These are phyloP conservation scores for Pseudococcus viburni DNA, from an alignment of 2,888 invertebrate species.

Conservation along the genomic window DNA sequence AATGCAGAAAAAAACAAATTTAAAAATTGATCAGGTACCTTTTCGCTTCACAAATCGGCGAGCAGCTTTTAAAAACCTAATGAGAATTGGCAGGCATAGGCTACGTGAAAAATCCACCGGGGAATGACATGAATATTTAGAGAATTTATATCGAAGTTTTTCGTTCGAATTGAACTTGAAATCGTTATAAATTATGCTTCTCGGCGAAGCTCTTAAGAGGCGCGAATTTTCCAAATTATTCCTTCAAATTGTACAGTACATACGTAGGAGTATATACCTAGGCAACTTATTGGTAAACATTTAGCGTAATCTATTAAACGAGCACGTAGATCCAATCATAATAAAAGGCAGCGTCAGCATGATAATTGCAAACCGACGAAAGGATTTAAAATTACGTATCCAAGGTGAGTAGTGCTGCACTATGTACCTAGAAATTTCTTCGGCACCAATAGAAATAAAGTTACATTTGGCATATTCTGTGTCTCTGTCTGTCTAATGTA, in stretches of 20 bases:
- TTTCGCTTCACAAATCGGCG: not conserved
- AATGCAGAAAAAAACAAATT: no score
- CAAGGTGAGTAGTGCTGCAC: not conserved
- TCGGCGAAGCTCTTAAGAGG: not conserved
- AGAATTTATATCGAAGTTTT: not conserved
- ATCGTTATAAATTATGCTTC: not conserved
- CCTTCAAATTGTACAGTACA: not conserved
- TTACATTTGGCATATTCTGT: not conserved
- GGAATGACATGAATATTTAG: slow-evolving; percentile 16
- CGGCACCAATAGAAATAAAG: not conserved
- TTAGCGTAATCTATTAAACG: not conserved
- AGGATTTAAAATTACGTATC: not conserved
- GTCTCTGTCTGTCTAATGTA: not conserved
- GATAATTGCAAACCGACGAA: not conserved
- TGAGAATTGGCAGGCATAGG: not conserved
- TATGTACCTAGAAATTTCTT: not conserved
- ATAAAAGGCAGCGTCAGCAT: not conserved
- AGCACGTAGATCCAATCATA: not conserved
- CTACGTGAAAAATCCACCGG: not conserved
- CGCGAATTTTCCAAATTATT: not conserved
- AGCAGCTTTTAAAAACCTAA: not conserved
- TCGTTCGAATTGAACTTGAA: not conserved
- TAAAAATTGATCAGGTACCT: not conserved
- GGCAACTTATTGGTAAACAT: not conserved
- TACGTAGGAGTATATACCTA: not conserved